A percentile compares a stretch with the other conserved stretches of the same genome.
These are phyloP conservation scores for Nymphalis polychloros DNA, from an alignment of 2,888 invertebrate species.

Conservation along the genomic window DNA sequence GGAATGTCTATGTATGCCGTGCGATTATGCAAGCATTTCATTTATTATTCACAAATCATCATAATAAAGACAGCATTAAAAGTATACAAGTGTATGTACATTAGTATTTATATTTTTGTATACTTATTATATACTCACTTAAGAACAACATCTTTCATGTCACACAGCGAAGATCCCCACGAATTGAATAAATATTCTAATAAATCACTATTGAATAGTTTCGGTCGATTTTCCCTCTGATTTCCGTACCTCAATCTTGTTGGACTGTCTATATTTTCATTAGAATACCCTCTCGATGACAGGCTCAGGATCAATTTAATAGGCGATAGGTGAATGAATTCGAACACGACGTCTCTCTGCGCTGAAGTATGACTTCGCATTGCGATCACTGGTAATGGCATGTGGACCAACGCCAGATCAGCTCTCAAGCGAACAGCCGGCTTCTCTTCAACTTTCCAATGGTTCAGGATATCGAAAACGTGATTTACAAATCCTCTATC, in stretches of 20 bases:
- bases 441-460: conserved; percentile 81
- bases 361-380: conserved; percentile 65
- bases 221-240: conserved; percentile 73
- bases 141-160: conserved; percentile 84
- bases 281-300: conserved; percentile 70
- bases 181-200: conserved; percentile 84
- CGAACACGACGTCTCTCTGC: conserved; percentile 74
- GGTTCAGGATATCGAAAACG: conserved; percentile 83
- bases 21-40: too few relatives aligned
- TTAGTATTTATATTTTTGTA: neutral
- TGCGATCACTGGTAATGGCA: conserved; percentile 78
- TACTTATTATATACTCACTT: conserved; percentile 64
- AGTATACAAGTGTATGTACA: too few relatives aligned
- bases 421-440: conserved; percentile 81
- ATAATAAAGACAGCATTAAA: too few relatives aligned
- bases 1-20: too few relatives aligned
- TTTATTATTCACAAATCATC: too few relatives aligned
- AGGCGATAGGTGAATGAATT: conserved; percentile 82
- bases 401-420: conserved; percentile 82
- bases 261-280: conserved; percentile 60
- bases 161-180: conserved; percentile 84
- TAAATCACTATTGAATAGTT: conserved; percentile 81
- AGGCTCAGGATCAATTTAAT: conserved; percentile 84
- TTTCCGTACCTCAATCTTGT: conserved; percentile 56
- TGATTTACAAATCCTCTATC: conserved; percentile 86